Conservation (phyloP, 2,888 invertebrate species). For the Thymelicus acteon region DNA sequence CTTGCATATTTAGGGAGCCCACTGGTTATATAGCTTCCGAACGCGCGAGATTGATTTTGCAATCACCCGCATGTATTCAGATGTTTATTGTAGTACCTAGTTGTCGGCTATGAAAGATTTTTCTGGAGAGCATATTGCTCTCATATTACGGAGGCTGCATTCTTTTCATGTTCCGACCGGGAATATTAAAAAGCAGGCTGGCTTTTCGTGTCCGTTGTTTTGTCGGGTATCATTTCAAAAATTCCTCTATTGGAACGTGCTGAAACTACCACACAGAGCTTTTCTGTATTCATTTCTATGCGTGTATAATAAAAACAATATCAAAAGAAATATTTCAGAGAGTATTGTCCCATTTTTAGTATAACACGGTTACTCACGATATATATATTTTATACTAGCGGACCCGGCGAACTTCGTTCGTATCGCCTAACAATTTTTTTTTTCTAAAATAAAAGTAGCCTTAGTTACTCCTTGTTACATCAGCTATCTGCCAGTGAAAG, state of each 20-base stretch:
- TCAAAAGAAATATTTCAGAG: neutral
- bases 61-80: slow-evolving; percentile 37
- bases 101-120: slow-evolving; percentile 40
- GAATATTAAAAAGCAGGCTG: slow-evolving; percentile 12
- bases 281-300: neutral
- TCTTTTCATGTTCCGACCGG: slow-evolving; percentile 11
- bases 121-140: slow-evolving; percentile 18
- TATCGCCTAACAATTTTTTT: no score
- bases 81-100: slow-evolving; percentile 41
- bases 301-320: neutral
- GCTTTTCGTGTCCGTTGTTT: slow-evolving; percentile 3
- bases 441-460: no score
- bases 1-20: slow-evolving; percentile 48
- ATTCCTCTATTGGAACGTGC: neutral
- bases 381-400: no score
- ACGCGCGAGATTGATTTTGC: slow-evolving; percentile 37
- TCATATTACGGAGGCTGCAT: slow-evolving; percentile 8
- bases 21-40: slow-evolving; percentile 34
- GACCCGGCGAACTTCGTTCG: no score
- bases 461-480: no score
- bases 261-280: neutral
- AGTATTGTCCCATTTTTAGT: no score
- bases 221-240: neutral
- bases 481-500: no score
- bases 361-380: no score